Base-by-base conservation (phyloP, 1,140 invertebrate species). In the Diorhabda carinulata region DNA sequence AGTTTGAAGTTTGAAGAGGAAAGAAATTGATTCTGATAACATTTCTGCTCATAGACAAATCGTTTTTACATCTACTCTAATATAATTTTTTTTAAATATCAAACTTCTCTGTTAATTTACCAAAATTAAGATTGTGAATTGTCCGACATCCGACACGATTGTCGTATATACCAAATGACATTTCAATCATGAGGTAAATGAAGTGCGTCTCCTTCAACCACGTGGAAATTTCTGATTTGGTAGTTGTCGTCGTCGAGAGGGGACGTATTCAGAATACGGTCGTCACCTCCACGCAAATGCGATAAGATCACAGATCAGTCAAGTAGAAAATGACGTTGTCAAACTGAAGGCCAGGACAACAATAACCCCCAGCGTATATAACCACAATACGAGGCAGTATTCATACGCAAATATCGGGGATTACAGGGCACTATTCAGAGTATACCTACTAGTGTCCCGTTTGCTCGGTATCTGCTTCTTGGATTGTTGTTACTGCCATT, bases 291-390 rank as follows among this genome's bases (percentile, higher is more conserved):
- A 77, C 70, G 71, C 74, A 77, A 75, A 75, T 74, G 70, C 69
- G 78, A 79, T 79, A 79, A 79, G 75, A 79, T 79, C 77, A 72
- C 70, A 72, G 78, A 78, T 79, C 78, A 78, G 75, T 78, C 78
- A 78, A 75, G 77, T 76, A 74, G 77, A 78, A 79, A 79, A 79
- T 79, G 77, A 79, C 78, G 78, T 76, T 79, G 78, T 79, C 77
- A 79, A 77, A 78, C 71, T 69, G 74, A 71, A 77, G 74, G 73
- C 76, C 73, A 70, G 76, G 73, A 77, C 77, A 77, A 78, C 77
- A 74, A 71, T 68, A 65, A 71, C 68, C 74, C 71, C 59, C 58
- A 56, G 65, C 63, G 66, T 25, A 25, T 25, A 45, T 70, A 6
- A n/a, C 63, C 63, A 45, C 63, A 57, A 44, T 73, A 74, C 66